Evolutionary conservation across 2,797 vertebrate genomes (phyloP), one percentile per base, ranked within the genome.

Genomic region (Acanthurus tractus): DNA sequence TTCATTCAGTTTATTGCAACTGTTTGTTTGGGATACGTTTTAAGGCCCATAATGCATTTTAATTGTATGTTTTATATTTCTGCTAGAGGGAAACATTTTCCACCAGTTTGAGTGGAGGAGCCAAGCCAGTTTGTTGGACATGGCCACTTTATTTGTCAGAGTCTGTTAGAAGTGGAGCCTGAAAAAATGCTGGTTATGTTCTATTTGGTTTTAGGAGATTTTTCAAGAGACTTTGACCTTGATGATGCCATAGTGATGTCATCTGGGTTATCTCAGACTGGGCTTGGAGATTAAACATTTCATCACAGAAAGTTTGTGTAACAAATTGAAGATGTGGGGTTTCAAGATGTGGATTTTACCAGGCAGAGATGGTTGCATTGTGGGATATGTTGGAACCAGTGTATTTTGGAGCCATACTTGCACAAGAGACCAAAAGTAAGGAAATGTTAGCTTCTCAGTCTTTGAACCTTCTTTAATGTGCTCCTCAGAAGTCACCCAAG

Each of bases 161-260:
- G 44, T 45, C 13, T 6, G 44, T 45, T 45, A 9, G 12, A 40
- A 9, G 38, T 40, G 9, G 11, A 40, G 38, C 38, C 38, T 40
- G 10, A 9, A 40, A 40, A 40, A 40, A 40, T 12, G 10, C 12
- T 40, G 38, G 8, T 40, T 40, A 40, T 34, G 6, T 40, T 40
- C 38, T 40, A 9, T 0, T 40, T 12, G 8, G 10, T 40, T 9
- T 11, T 15, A 40, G 34, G 22, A 53, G 23, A 12, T 29, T 45
- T 64, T 23, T 42, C n/a, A n/a, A 15, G 46, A 57, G 4, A 52
- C 29, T 34, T 34, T 18, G 10, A 23, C 17, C 45, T 36, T 6
- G 34, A 58, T 49, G 53, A 42, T 57, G 63, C 66, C 38, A 29
- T 7, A 3, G n/a, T 70, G 54, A 70, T 57, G 52, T 49, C 34